Evolutionary conservation across 2,113 vertebrate species (phyloP).

Genomic region (Eudyptes chrysolophus): DNA sequence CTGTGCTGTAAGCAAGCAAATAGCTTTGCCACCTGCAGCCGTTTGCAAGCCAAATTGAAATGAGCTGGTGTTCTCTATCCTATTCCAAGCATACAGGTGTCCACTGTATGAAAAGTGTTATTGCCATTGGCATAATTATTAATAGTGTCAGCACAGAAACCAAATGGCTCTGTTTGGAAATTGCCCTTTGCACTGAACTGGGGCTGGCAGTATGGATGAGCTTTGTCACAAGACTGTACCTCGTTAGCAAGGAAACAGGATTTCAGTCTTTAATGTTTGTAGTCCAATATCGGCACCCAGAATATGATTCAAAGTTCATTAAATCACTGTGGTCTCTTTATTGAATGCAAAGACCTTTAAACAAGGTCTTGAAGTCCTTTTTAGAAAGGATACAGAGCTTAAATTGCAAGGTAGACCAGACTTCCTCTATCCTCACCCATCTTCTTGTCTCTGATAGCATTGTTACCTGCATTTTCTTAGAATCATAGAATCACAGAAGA

Average conservation of each 20-base stretch:
- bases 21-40: slow-evolving; percentile 38
- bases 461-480: neutral
- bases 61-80: neutral
- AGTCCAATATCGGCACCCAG: neutral
- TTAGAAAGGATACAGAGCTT: neutral
- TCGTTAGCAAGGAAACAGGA: neutral
- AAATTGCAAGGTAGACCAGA: neutral
- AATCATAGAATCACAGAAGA: neutral
- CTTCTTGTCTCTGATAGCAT: neutral
- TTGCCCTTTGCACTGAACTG: slow-evolving; percentile 9
- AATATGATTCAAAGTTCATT: neutral
- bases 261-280: neutral
- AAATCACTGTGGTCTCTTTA: neutral
- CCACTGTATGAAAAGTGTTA: neutral
- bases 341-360: neutral
- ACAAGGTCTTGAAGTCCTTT: neutral
- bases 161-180: neutral
- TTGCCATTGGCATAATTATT: neutral
- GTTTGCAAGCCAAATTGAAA: neutral
- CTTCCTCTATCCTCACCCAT: neutral
- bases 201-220: neutral
- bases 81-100: slow-evolving; percentile 38
- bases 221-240: neutral
- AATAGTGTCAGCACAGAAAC: neutral
- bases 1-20: neutral